phyloP scores from a whole-genome alignment of 2,113 vertebrate genomes.

The Dasyornis broadbenti region DNA sequence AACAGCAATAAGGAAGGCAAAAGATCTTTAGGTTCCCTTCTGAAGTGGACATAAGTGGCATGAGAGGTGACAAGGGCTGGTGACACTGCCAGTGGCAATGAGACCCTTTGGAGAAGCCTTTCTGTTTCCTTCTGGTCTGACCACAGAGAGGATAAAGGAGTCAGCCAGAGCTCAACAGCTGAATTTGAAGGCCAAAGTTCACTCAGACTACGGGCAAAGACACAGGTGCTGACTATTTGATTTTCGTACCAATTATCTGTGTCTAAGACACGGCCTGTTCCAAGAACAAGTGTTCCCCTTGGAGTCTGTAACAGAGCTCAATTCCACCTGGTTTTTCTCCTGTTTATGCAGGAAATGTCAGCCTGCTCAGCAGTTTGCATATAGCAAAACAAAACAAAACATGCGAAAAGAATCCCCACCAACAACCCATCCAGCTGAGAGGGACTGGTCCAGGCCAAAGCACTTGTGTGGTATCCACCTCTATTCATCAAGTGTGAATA shows the following conservation, averaged over 20 bases:
- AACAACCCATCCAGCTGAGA: not conserved
- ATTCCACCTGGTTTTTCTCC: not conserved
- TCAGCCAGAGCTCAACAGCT: not conserved
- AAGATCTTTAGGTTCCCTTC: not conserved
- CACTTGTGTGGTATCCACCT: not conserved
- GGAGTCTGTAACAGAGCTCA: not conserved
- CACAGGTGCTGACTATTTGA: not conserved
- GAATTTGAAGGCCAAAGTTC: not conserved
- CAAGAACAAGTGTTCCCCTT: not conserved
- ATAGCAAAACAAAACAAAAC: not conserved
- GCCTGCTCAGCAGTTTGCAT: not conserved
- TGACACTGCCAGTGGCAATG: not conserved
- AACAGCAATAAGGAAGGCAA: not conserved
- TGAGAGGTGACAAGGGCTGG: not conserved
- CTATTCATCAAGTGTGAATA: not conserved
- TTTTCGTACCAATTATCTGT: not conserved
- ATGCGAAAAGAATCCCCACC: not conserved
- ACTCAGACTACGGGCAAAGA: not conserved
- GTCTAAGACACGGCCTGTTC: not conserved
- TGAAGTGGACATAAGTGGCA: not conserved
- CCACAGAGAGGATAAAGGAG: not conserved
- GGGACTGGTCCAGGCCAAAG: not conserved
- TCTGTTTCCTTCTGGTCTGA: not conserved
- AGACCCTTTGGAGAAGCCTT: rapidly evolving
- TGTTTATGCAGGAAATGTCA: not conserved